Conservation (phyloP, 2,113 vertebrate genomes). For the Rhegmatorhina hoffmannsi region DNA sequence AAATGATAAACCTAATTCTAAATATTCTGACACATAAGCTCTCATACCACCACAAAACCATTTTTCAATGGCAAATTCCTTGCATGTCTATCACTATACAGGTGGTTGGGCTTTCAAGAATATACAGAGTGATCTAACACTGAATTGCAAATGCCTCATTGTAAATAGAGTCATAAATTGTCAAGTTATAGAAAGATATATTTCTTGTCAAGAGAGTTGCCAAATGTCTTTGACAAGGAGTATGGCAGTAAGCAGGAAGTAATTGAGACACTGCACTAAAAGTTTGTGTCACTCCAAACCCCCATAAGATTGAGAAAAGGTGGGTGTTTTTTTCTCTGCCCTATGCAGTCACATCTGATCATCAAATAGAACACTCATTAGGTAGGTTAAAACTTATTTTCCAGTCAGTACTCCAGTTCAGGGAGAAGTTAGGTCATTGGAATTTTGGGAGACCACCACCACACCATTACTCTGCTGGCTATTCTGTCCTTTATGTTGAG, state of each 20-base stretch:
- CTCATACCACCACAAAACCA: not conserved
- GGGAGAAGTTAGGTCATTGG: not conserved
- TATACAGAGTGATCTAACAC: not conserved
- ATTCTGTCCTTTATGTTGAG: not conserved
- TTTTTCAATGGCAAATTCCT: not conserved
- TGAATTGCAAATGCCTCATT: not conserved
- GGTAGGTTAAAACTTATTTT: not conserved
- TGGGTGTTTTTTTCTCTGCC: rapidly evolving
- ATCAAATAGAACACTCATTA: not conserved
- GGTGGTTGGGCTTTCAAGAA: not conserved
- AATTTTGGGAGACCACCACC: not conserved
- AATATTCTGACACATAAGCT: not conserved
- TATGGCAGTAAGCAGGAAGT: not conserved
- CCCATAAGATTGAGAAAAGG: not conserved
- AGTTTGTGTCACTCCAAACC: not conserved
- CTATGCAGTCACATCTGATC: not conserved
- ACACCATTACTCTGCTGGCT: not conserved
- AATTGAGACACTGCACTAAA: not conserved
- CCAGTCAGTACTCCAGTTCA: not conserved
- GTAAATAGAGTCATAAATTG: not conserved
- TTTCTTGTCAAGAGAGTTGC: not conserved
- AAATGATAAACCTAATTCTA: not conserved
- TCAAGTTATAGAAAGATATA: not conserved
- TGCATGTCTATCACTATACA: not conserved
- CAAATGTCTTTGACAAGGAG: not conserved